Conservation (phyloP, 2,888 invertebrate species). For the Pollenia griseotomentosa region DNA sequence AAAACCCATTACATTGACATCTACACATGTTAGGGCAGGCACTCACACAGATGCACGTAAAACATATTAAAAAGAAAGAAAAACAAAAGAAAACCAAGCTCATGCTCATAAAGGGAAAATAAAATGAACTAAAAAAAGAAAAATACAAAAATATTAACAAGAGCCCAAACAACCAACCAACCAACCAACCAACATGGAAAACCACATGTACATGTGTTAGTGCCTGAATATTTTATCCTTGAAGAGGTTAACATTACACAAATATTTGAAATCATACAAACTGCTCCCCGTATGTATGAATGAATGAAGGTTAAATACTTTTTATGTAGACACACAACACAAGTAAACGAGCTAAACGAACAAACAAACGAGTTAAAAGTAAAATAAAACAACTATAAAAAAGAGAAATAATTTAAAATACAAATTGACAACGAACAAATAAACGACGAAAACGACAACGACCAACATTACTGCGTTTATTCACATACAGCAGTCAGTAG, state of each 20-base stretch:
- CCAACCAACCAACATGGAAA: slow-evolving; percentile 39
- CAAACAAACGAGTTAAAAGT: slow-evolving; percentile 23
- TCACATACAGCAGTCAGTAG: slow-evolving; percentile 2
- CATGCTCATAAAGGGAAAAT: neutral
- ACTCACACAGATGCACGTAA: slow-evolving; percentile 27
- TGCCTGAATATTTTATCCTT: slow-evolving; percentile 58
- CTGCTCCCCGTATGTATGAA: slow-evolving; percentile 30
- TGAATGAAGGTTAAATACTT: slow-evolving; percentile 69
- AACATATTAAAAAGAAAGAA: slow-evolving; percentile 29
- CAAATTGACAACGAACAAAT: slow-evolving; percentile 33
- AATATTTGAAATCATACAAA: slow-evolving; percentile 49
- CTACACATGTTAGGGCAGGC: slow-evolving; percentile 41
- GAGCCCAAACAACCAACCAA: slow-evolving; percentile 40
- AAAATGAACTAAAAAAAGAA: slow-evolving; percentile 26
- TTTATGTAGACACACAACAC: slow-evolving; percentile 28
- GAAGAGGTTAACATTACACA: slow-evolving; percentile 68
- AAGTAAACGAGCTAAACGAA: slow-evolving; percentile 20
- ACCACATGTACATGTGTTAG: slow-evolving; percentile 50
- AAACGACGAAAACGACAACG: slow-evolving; percentile 19
- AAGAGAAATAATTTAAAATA: neutral
- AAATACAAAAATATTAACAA: slow-evolving; percentile 65
- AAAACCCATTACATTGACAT: slow-evolving; percentile 31
- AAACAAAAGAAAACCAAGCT: slow-evolving; percentile 26
- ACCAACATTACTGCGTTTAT: slow-evolving; percentile 43
- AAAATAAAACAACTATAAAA: slow-evolving; percentile 5